Evolutionary conservation across 2,797 vertebrate genomes (phyloP), one percentile per base, ranked within the genome.

Genomic region (Aldrovandia affinis): DNA sequence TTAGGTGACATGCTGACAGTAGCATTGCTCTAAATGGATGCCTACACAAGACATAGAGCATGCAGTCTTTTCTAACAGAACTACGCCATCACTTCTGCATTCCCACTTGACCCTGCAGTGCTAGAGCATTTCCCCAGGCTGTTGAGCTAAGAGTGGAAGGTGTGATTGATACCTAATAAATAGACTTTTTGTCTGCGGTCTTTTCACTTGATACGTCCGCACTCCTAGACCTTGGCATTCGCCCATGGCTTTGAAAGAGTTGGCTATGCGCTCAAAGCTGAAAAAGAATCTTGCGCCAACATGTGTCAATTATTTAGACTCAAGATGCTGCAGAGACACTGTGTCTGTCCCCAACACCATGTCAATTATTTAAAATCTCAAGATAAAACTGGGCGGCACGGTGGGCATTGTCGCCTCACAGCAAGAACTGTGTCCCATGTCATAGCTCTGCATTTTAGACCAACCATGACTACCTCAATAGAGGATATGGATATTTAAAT

Each of bases 121-220:
- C 33, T 39, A n/a, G 0, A 22, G 42, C 54, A 12, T 57, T 65
- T 14, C 73, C 22, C 6, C 33, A 15, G n/a, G 80, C 80, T 42
- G 52, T 85, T 80, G 61, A 22, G 36, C 70, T 44, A n/a, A n/a
- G 63, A 75, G 68, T 61, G 39, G 68, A 63, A 57, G 78, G 52
- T 57, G 50, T 70, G 61, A 70, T 42, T 81, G 79, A 81, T 59
- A n/a, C 36, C 44, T 82, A 50, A 50, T 82, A 82, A 68, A 82
- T 61, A 70, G 44, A 14, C 59, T 68, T 82, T 82, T 82, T 82
- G 81, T 82, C 39, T 47, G 61, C 3, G 0, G 44, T 39, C 61
- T 70, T 82, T 82, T 52, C 63, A 68, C 81, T 44, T 63, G 80
- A 39, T 42, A 81, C 59, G 63, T 81, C 80, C 39, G 57, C 55